Evolutionary conservation across 2,113 vertebrate species (phyloP).

Genomic region (Peromyscus californicus): DNA sequence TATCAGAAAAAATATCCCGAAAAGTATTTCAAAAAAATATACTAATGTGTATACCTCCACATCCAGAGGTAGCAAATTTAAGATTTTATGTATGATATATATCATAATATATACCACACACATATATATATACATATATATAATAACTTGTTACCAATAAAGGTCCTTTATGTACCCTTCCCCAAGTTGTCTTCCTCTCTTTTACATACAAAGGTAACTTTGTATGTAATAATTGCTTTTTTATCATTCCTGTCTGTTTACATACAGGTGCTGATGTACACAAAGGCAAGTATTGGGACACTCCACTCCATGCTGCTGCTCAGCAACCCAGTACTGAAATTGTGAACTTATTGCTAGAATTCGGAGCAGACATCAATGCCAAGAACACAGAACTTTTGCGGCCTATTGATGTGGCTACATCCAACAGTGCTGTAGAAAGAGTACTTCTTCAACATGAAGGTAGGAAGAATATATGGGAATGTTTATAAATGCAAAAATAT

Average conservation of each 20-base stretch:
- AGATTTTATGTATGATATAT: not conserved
- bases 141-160: not conserved
- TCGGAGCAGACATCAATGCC: constrained; percentile 95
- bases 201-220: not conserved
- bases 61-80: not conserved
- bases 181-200: not conserved
- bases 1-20: constrained; percentile 5
- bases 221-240: not conserved
- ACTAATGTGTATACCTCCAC: too few species aligned
- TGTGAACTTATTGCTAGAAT: constrained; percentile 94
- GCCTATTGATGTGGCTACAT: constrained; percentile 92
- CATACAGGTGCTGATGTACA: constrained; percentile 94
- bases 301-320: constrained; percentile 95
- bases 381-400: constrained; percentile 93
- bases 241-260: not conserved
- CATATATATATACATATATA: not conserved
- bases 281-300: constrained; percentile 94
- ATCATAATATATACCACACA: not conserved
- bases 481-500: not conserved
- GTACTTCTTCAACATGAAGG: constrained; percentile 95
- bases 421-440: constrained; percentile 93
- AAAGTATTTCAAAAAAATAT: not conserved
- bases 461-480: constrained; percentile 54
- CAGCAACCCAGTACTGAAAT: constrained; percentile 92
- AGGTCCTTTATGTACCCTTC: not conserved